Evolutionary conservation across 2,888 invertebrate species (phyloP).

Genomic region (Yponomeuta malinellus): DNA sequence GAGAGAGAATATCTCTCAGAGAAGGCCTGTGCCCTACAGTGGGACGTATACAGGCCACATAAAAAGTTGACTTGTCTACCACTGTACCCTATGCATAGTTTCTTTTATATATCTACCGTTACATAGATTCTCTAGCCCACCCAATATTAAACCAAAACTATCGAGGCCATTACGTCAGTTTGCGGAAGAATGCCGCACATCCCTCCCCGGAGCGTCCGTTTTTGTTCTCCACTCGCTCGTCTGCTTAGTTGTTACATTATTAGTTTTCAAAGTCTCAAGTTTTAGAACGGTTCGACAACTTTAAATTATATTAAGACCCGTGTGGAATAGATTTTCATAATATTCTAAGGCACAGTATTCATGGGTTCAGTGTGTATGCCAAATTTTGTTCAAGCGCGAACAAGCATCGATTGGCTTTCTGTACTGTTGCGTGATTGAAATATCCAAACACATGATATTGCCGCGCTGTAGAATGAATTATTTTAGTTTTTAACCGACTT

Average conservation of each 20-base stretch:
- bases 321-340: background rate
- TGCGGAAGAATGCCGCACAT: conserved; percentile 28
- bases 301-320: conserved; percentile 36
- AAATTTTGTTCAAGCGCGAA: background rate
- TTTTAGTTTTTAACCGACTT: too few relatives aligned
- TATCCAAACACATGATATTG: background rate
- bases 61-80: too few relatives aligned
- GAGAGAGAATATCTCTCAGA: too few relatives aligned
- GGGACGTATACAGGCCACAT: too few relatives aligned
- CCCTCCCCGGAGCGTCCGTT: conserved; percentile 32
- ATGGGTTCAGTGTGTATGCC: background rate
- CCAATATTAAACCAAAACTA: background rate
- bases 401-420: background rate
- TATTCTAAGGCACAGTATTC: background rate
- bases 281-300: conserved; percentile 42
- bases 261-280: conserved; percentile 60
- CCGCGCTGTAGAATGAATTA: background rate
- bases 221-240: conserved; percentile 42
- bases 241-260: conserved; percentile 57
- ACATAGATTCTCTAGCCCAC: background rate
- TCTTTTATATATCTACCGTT: too few relatives aligned
- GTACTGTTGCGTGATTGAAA: background rate
- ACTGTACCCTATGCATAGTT: too few relatives aligned
- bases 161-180: background rate
- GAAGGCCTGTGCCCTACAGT: too few relatives aligned